These are phyloP conservation scores for Mirounga angustirostris DNA, from an alignment of 2,113 vertebrate genomes.

Conservation along the genomic window DNA sequence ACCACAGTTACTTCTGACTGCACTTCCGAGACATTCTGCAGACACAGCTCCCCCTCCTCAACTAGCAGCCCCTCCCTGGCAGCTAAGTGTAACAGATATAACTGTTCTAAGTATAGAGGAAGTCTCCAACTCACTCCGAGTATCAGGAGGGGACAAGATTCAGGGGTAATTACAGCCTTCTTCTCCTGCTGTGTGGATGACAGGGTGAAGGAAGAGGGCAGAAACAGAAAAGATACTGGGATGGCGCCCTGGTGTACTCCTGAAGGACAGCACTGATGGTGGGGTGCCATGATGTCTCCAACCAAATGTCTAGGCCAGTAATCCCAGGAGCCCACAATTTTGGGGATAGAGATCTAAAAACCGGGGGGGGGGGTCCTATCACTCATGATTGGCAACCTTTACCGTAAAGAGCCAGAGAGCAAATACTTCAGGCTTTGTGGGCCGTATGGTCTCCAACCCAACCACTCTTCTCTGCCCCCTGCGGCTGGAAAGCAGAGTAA, in stretches of 20 bases:
- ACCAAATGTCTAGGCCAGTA: neutral
- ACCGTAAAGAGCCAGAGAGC: neutral
- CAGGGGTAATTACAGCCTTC: neutral
- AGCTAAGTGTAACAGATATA: neutral
- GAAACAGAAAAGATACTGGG: accelerated
- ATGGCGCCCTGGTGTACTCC: neutral
- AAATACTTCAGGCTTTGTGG: neutral
- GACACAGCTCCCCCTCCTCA: neutral
- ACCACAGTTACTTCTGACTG: neutral
- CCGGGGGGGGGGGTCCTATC: too few species aligned
- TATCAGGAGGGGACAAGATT: neutral
- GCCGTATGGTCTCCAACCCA: accelerated
- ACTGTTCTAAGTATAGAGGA: neutral
- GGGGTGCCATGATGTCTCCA: neutral
- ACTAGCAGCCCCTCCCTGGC: neutral
- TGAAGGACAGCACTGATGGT: neutral
- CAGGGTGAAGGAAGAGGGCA: neutral
- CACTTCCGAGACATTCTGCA: neutral
- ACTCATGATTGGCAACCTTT: neutral
- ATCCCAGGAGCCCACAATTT: neutral
- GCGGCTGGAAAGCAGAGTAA: neutral
- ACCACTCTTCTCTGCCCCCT: neutral
- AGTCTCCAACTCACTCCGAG: neutral
- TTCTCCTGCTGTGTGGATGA: neutral
- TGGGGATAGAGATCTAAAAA: neutral